Percentiles rank a stretch among this genome's conserved stretches.
phyloP scores from a whole-genome alignment of 2,888 invertebrate genomes.

The Biston betularia region DNA sequence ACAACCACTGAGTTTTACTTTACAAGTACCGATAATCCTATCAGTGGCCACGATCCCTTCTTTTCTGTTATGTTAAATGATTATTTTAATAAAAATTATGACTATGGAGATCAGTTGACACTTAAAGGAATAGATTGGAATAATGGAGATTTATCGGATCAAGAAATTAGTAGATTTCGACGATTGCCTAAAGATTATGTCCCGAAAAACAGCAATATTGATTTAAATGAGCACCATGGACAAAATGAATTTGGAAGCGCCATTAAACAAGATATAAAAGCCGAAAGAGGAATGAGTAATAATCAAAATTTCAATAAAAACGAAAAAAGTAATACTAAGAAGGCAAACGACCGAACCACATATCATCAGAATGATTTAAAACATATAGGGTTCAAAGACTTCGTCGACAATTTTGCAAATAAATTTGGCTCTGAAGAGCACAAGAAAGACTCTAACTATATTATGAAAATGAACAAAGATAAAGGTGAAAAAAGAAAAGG shows the following conservation, averaged over 20 bases:
- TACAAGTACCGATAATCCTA: conserved; percentile 62
- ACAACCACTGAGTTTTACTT: conserved; percentile 40
- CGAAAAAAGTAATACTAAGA: conserved; percentile 52
- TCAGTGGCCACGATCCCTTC: conserved; percentile 66
- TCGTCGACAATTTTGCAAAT: conserved; percentile 69
- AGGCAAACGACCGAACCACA: conserved; percentile 50
- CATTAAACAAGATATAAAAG: conserved; percentile 43
- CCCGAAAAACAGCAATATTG: conserved; percentile 1
- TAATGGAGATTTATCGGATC: conserved; percentile 48
- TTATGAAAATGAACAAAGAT: conserved; percentile 60
- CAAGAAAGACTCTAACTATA: conserved; percentile 60
- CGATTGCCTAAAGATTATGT: conserved; percentile 17
- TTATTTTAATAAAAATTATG: conserved; percentile 64
- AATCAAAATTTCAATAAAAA: conserved; percentile 54
- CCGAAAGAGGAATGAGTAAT: conserved; percentile 50
- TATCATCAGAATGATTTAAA: conserved; percentile 54
- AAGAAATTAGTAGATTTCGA: conserved; percentile 31
- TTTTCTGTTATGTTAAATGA: conserved; percentile 72
- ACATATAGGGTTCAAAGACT: conserved; percentile 65
- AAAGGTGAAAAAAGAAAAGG: conserved; percentile 73
- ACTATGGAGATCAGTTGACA: conserved; percentile 62
- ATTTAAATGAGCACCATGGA: background rate
- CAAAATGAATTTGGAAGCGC: conserved; percentile 18
- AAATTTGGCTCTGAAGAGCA: conserved; percentile 69
- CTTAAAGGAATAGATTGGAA: conserved; percentile 69